Evolutionary conservation across 2,113 vertebrate genomes (phyloP), one percentile per base, ranked within the genome.

Genomic region (Campylomormyrus numenius): DNA sequence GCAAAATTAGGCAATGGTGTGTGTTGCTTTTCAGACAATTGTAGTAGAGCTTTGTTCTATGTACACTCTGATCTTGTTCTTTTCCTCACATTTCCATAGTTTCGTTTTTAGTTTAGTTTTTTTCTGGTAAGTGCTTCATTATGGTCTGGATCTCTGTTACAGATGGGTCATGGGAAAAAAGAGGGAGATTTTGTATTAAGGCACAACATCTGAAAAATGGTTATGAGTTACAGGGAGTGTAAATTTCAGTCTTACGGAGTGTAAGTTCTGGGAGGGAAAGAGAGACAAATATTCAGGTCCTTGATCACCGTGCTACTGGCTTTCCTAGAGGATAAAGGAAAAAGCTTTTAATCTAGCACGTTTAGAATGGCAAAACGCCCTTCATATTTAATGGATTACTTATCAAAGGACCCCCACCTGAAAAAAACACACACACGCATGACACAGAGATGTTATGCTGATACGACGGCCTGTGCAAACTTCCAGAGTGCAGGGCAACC

Each of bases 371-470:
- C 91, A 91, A 49, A 90, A 91, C 89, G 70, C 58, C 24, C n/a
- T 84, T 88, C 13, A 5, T 74, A 39, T 85, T 90, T 92, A 80
- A 94, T 88, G 91, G 88, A 92, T 94, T 93, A 93, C 91, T 92
- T 62, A 88, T 90, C 2, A 1, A 45, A 42, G 31, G 27, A 77
- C 74, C 46, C 31, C 74, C 24, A n/a, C 46, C 80, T 7, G 74
- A 13, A 58, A 46, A 77, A 80, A 35, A n/a, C 45, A 66, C 58
- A 70, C 42, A 85, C 58, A 66, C 10, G 5, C 24, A 70, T 62
- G 46, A 77, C 45, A 77, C 66, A 52, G 19, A 88, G 50, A 53
- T 88, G 15, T 88, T 42, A 39, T 58, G 48, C 45, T 24, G 39
- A 46, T 62, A 70, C 42, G 19, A 88, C 45, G 21, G 46, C 58